phyloP scores from a whole-genome alignment of 2,113 vertebrate species.

The Petrocephalus microphthalmus region DNA sequence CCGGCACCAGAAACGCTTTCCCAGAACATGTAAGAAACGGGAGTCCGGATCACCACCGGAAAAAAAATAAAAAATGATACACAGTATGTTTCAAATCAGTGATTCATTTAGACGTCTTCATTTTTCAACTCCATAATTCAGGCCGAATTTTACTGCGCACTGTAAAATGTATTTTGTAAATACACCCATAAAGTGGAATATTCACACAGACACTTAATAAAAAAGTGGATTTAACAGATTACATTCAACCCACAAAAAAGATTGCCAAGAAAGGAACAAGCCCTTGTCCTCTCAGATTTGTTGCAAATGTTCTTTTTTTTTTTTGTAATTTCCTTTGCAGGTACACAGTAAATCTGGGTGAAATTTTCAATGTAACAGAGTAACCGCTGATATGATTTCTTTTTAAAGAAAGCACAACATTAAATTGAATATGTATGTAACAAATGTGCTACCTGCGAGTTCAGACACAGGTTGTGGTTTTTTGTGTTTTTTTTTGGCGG shows the following conservation, averaged over 20 bases:
- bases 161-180: neutral
- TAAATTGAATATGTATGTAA: neutral
- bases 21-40: neutral
- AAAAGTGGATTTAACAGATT: slow-evolving; percentile 6
- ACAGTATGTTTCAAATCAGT: neutral
- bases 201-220: slow-evolving; percentile 16
- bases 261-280: neutral
- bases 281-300: neutral
- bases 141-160: neutral
- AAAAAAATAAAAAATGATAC: neutral
- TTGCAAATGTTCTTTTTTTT: neutral
- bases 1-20: neutral
- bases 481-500: neutral
- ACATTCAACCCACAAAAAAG: slow-evolving; percentile 11
- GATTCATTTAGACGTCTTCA: neutral
- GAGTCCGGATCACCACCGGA: neutral
- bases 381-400: neutral
- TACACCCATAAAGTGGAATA: neutral
- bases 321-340: neutral
- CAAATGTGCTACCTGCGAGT: neutral
- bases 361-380: neutral
- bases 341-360: neutral
- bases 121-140: slow-evolving; percentile 13
- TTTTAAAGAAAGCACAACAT: neutral
- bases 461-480: neutral